phyloP scores from a whole-genome alignment of 2,797 vertebrate genomes.

The Sebastes reedi region DNA sequence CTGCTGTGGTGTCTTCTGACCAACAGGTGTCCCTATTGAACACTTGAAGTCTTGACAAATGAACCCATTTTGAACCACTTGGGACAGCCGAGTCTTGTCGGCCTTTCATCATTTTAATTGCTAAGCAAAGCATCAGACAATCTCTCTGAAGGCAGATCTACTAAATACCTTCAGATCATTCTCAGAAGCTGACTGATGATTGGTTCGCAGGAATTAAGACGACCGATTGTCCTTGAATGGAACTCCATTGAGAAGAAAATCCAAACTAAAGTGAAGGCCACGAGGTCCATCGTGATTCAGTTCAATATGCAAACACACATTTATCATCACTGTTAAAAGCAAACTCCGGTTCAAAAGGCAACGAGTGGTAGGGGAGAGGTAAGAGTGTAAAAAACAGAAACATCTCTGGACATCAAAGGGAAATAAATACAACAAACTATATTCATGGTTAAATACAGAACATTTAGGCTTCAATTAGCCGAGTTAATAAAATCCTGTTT shows the following conservation, averaged over 20 bases:
- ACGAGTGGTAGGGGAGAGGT: slow-evolving; percentile 39
- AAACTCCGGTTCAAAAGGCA: slow-evolving; percentile 48
- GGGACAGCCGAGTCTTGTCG: neutral
- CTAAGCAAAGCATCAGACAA: neutral
- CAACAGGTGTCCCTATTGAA: neutral
- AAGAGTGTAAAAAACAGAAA: slow-evolving; percentile 6
- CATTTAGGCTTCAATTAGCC: neutral
- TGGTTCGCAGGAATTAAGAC: neutral
- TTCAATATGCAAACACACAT: neutral
- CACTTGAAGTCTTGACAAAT: neutral
- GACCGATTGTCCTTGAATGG: neutral
- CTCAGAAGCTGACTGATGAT: neutral
- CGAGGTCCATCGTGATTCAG: slow-evolving; percentile 3
- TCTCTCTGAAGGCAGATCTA: neutral
- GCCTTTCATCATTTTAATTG: neutral
- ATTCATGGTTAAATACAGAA: slow-evolving; percentile 15
- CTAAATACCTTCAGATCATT: neutral
- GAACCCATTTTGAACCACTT: neutral
- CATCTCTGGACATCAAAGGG: slow-evolving; percentile 9
- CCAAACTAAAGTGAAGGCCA: slow-evolving; percentile 21
- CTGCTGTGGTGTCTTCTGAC: neutral
- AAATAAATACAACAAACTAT: slow-evolving; percentile 36
- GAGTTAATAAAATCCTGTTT: slow-evolving; percentile 13
- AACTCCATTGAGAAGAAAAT: neutral
- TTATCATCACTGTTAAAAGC: neutral